These are phyloP conservation scores for Tokudaia tokunoshimensis DNA, from an alignment of 2,797 vertebrate genomes.

Conservation along the genomic window DNA sequence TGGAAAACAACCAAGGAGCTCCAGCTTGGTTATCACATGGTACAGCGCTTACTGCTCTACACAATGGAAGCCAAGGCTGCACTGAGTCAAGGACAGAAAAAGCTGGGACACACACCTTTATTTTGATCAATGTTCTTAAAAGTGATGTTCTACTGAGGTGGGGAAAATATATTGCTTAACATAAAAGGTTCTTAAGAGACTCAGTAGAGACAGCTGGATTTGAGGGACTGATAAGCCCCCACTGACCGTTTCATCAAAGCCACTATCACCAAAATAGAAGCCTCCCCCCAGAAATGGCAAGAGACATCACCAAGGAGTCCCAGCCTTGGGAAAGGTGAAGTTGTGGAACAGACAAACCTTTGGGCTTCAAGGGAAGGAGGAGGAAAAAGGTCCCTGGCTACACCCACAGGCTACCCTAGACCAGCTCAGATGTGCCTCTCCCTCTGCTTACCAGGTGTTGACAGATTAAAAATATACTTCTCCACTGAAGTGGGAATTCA, in stretches of 20 bases:
- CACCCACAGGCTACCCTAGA: not conserved
- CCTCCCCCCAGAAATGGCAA: not conserved
- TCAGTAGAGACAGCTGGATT: not conserved
- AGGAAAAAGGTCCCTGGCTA: not conserved
- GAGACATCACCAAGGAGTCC: not conserved
- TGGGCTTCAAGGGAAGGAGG: not conserved
- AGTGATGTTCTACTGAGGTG: not conserved
- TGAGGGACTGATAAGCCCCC: not conserved
- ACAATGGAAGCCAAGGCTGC: not conserved
- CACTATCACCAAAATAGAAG: not conserved
- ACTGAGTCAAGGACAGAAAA: not conserved
- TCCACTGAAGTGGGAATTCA: not conserved
- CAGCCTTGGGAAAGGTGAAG: not conserved
- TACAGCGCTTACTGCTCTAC: not conserved
- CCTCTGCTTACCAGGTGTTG: not conserved
- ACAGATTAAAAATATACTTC: conserved; percentile 4
- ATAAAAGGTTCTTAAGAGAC: not conserved
- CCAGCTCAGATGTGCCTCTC: not conserved
- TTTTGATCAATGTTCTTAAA: not conserved
- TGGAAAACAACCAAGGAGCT: not conserved
- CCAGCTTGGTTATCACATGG: not conserved
- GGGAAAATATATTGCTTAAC: not conserved
- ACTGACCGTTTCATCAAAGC: not conserved
- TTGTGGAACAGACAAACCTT: not conserved
- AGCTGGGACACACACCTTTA: not conserved